Evolutionary conservation across 1,140 invertebrate genomes (phyloP), one percentile per base, ranked within the genome.

Genomic region (Lordiphosa mommai): DNA sequence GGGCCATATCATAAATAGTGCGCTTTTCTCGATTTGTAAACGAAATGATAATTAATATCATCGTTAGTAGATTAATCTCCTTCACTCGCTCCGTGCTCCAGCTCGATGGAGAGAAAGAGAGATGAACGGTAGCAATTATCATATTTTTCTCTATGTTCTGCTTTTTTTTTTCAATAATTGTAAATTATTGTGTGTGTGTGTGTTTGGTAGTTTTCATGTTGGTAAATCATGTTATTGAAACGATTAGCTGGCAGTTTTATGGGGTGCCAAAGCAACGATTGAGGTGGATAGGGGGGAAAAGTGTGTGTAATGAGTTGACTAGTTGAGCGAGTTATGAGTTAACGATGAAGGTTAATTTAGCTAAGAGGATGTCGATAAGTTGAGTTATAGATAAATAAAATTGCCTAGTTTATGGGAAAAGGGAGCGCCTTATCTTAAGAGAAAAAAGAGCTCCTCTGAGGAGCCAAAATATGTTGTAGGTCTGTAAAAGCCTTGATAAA

Each of bases 31-130:
- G 71, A 80, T 82, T 84, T 82, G 76, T 82, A 68, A 82, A 56
- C 55, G 67, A 58, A 82, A 84, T 84, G 77, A 82, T 82, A 82
- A 82, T 82, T 82, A 82, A 82, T 84, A 82, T 76, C 71, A 82
- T 82, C 77, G 76, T 84, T 82, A 84, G 67, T 68, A 60, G 65
- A 69, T 69, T 68, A 69, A 69, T 68, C 64, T 66, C 64, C 38
- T 10, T 23, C 46, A 20, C 37, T 36, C 23, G 13, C 16, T n/a
- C 2, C 4, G 12, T 9, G 44, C 23, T 27, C 51, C 23, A 44
- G 48, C 50, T 56, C 12, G 27, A 46, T 20, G 30, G 12, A 13
- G n/a, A 33, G 30, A 43, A 20, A 63, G 46, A 17, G 49, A 46
- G 33, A 41, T 36, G 46, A 66, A 69, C 74, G 59, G 76, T 74